Conservation (phyloP, 2,888 invertebrate species). For the Drosophila niveifrons region DNA sequence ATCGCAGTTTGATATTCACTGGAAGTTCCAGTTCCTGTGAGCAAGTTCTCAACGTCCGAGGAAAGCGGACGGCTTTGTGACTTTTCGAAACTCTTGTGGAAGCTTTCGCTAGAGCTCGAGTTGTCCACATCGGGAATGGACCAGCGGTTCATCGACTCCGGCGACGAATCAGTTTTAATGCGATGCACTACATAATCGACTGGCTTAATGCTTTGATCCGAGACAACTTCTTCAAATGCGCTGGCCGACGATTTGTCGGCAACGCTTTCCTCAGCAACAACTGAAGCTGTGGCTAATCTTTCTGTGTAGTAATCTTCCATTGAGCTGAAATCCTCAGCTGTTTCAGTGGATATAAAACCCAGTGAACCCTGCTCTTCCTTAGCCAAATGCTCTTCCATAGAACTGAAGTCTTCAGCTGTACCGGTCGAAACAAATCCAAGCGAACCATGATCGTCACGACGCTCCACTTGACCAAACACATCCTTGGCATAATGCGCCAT, state of each 20-base stretch:
- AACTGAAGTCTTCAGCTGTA: constrained; percentile 78
- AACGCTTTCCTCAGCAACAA: constrained; percentile 58
- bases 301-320: constrained; percentile 83
- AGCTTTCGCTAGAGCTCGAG: constrained; percentile 95
- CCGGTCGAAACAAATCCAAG: constrained; percentile 82
- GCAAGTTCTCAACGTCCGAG: constrained; percentile 93
- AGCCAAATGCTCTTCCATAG: constrained; percentile 73
- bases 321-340: constrained; percentile 83
- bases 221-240: constrained; percentile 71
- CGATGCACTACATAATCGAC: constrained; percentile 80
- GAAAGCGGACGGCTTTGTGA: constrained; percentile 93
- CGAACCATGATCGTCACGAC: constrained; percentile 72
- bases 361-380: constrained; percentile 80
- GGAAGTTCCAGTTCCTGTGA: constrained; percentile 86
- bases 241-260: constrained; percentile 56
- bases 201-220: constrained; percentile 75
- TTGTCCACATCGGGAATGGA: constrained; percentile 93
- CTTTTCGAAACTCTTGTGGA: constrained; percentile 95
- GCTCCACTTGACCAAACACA: constrained; percentile 57
- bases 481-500: constrained; percentile 72
- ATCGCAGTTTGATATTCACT: constrained; percentile 96
- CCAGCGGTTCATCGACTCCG: constrained; percentile 87
- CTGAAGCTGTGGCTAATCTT: constrained; percentile 69
- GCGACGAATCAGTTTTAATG: constrained; percentile 85
- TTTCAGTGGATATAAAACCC: constrained; percentile 82